Conservation (phyloP, 2,888 invertebrate species). For the Philonicus albiceps region DNA sequence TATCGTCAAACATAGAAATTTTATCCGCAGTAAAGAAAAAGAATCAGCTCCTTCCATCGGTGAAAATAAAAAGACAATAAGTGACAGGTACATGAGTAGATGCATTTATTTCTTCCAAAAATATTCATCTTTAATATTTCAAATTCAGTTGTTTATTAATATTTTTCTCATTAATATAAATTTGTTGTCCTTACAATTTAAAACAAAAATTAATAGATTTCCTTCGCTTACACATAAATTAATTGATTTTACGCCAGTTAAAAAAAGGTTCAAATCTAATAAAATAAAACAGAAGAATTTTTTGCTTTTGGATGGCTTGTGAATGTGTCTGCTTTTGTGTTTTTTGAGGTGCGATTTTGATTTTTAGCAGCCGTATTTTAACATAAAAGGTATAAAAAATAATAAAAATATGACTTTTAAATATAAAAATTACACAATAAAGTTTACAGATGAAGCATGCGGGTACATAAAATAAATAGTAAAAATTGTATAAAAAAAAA, state of each 20-base stretch:
- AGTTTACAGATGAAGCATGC: neutral
- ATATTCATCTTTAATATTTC: conserved; percentile 43
- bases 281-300: neutral
- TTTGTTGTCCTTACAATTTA: conserved; percentile 24
- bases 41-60: neutral
- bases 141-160: conserved; percentile 40
- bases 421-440: neutral
- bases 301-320: neutral
- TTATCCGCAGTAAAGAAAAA: neutral
- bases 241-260: conserved; percentile 17
- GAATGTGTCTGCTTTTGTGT: neutral
- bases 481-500: neutral
- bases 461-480: neutral
- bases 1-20: neutral
- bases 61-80: conserved; percentile 39
- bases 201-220: conserved; percentile 28
- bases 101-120: conserved; percentile 46
- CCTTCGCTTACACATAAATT: conserved; percentile 13
- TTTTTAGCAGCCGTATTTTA: neutral
- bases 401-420: neutral
- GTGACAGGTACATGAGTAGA: conserved; percentile 49
- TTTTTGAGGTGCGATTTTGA: neutral
- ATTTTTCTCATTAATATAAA: conserved; percentile 34
- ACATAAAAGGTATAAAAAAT: neutral
- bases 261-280: neutral